Evolutionary conservation across 2,797 vertebrate species (phyloP).

Genomic region (Buceros bicornis): DNA sequence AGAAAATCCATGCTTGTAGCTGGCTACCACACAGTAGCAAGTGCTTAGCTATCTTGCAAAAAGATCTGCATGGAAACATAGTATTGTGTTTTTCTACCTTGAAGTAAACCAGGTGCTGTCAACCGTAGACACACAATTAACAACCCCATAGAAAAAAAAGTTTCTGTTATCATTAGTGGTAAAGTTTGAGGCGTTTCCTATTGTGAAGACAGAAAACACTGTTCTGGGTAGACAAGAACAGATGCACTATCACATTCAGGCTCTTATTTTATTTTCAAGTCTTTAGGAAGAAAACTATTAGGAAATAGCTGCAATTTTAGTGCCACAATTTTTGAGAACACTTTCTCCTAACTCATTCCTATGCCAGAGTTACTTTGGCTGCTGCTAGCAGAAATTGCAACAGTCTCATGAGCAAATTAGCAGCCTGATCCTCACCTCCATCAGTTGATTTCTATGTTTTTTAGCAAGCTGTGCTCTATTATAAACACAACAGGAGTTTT

Average conservation of each 20-base stretch:
- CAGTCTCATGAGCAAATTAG: not conserved
- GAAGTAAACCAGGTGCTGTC: not conserved
- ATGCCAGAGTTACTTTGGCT: not conserved
- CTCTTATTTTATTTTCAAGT: not conserved
- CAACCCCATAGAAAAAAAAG: not conserved
- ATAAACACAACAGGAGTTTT: not conserved
- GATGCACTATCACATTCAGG: not conserved
- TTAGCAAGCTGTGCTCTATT: not conserved
- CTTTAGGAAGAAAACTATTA: not conserved
- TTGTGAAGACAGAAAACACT: not conserved
- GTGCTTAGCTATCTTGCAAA: not conserved
- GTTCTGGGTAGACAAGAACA: not conserved
- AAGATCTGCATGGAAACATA: not conserved
- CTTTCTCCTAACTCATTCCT: not conserved
- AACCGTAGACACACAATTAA: not conserved
- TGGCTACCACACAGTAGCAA: not conserved
- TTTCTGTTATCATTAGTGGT: not conserved
- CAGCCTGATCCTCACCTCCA: not conserved
- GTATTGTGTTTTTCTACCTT: not conserved
- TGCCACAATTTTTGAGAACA: not conserved
- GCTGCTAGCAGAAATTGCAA: not conserved
- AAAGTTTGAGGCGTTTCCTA: not conserved
- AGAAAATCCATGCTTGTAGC: not conserved
- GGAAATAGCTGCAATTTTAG: not conserved
- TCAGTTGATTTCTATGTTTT: not conserved